A percentile compares a stretch with the other conserved stretches of the same genome.
Evolutionary conservation across 1,140 invertebrate species (phyloP).

Genomic region (Pomacea maculata): DNA sequence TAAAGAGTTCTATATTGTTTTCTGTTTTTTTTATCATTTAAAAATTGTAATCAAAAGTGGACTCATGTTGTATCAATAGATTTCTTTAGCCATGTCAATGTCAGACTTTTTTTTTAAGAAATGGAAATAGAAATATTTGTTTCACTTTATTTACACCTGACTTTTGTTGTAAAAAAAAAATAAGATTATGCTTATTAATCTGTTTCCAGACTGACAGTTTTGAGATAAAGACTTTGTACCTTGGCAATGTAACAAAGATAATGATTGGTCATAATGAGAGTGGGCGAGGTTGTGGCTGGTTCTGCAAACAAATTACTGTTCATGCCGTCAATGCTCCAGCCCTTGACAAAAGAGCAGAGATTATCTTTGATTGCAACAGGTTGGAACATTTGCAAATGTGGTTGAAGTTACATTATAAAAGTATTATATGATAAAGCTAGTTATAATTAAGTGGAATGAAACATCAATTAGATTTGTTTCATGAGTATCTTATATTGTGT

Average conservation of each 20-base stretch:
- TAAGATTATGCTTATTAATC: neutral
- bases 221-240: slow-evolving; percentile 42
- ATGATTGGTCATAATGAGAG: slow-evolving; percentile 50
- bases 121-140: neutral
- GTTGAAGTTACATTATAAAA: neutral
- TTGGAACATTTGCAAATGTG: slow-evolving; percentile 15
- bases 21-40: no score
- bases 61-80: neutral
- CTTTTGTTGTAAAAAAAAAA: neutral
- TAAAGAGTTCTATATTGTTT: no score
- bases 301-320: slow-evolving; percentile 43
- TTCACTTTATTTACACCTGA: neutral
- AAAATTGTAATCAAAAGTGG: neutral
- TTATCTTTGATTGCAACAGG: slow-evolving; percentile 53
- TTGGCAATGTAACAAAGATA: slow-evolving; percentile 47
- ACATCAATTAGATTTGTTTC: no score
- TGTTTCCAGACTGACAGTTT: slow-evolving; percentile 50
- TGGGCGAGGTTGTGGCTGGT: slow-evolving; percentile 57
- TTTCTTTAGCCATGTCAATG: neutral
- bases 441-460: neutral
- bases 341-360: slow-evolving; percentile 24
- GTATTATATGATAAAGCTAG: neutral
- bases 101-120: neutral
- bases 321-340: slow-evolving; percentile 7
- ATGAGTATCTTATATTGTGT: no score